Percentiles rank a stretch among this genome's conserved stretches.
Evolutionary conservation across 1,140 invertebrate species (phyloP).

Genomic region (Dendrolimus kikuchii): DNA sequence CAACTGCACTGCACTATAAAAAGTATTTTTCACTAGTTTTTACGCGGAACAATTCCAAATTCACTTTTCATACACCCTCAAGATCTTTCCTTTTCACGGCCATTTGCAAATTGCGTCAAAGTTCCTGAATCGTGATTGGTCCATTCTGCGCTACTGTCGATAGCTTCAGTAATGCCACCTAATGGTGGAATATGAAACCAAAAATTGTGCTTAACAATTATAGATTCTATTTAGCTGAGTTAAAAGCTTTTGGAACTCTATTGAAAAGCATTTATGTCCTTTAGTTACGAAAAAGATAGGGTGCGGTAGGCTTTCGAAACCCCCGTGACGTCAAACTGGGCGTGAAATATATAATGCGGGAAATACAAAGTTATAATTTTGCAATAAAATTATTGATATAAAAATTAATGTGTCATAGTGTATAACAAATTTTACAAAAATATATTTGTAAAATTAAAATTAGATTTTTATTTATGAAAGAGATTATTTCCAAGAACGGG

Average conservation of each 20-base stretch:
- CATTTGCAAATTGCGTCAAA: constrained; percentile 73
- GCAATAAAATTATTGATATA: constrained; percentile 16
- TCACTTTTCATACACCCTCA: constrained; percentile 68
- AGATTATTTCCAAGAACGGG: too few relatives aligned
- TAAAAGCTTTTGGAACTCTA: constrained; percentile 15
- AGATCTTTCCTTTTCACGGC: constrained; percentile 69
- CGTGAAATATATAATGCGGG: constrained; percentile 54
- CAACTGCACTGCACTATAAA: constrained; percentile 59
- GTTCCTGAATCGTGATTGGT: constrained; percentile 61
- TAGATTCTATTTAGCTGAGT: constrained; percentile 10
- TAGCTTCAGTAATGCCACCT: constrained; percentile 41
- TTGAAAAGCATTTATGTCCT: constrained; percentile 25
- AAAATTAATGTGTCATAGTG: not conserved
- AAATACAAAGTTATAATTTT: constrained; percentile 11
- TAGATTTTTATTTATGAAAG: too few relatives aligned
- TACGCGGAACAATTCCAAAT: constrained; percentile 62
- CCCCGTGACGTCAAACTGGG: constrained; percentile 73
- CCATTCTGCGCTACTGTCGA: constrained; percentile 50
- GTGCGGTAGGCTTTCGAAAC: constrained; percentile 65
- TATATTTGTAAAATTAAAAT: too few relatives aligned
- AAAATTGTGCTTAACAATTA: constrained; percentile 24
- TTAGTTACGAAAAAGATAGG: constrained; percentile 40
- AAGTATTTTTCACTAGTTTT: constrained; percentile 61
- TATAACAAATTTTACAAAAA: not conserved
- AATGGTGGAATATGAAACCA: constrained; percentile 28